Base-by-base conservation (phyloP, 2,113 vertebrate genomes). In the Xenotilapia flavipinnis region DNA sequence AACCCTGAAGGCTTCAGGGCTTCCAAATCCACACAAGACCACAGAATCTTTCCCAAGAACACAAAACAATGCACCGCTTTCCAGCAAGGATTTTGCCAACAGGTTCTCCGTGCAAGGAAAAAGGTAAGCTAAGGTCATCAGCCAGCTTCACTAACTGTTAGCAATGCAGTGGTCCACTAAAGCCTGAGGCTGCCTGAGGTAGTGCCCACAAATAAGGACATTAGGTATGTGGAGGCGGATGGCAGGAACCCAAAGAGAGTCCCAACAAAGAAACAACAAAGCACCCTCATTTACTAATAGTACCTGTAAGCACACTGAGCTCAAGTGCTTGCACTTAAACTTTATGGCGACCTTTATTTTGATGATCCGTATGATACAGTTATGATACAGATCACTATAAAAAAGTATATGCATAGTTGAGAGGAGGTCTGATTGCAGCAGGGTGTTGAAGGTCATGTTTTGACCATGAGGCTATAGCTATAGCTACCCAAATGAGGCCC, bases 371-470 rank as follows among this genome's bases (percentile, higher is more conserved):
- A n/a, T 3, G 60, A 38, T 13, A 21, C 60, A 65, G 60, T 36
- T 36, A 60, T 60, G 26, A 62, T 36, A 62, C 31, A 1, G 60
- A 49, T 19, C 56, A 62, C 26, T 2, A 47, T 56, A 28, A 62
- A 68, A 68, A 68, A 11, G 28, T 75, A 31, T 15, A 55, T 81
- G 13, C 51, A 77, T 51, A 33, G 80, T 45, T 40, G 17, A 79
- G 68, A n/a, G 23, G 42, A 80, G 26, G 73, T 77, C 45, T 77
- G 73, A 77, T 13, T 77, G 10, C 31, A 58, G 47, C n/a, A 21
- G 49, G 56, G 62, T 81, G 40, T 51, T 85, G 83, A 88, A 86
- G 86, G 75, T 91, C 81, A 77, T 28, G 49, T 65, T 88, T 47
- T 56, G 49, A 79, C 60, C 68, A 65, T 40, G 14, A 60, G 58